phyloP scores from a whole-genome alignment of 1,140 invertebrate species.

The Cephus cinctus region DNA sequence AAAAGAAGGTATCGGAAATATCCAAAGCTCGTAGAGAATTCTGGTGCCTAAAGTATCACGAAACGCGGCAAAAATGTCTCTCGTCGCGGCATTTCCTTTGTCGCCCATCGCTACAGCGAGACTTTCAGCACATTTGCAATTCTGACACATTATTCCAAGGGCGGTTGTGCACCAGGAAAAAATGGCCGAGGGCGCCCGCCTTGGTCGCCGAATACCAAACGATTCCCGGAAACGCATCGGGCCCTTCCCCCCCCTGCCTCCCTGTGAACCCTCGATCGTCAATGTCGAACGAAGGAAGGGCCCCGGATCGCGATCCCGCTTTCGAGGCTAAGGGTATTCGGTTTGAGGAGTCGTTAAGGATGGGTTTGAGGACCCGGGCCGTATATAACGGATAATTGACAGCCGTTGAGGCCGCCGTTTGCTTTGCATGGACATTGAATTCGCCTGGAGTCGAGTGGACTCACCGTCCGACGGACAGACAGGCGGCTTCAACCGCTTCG shows the following conservation, averaged over 20 bases:
- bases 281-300: conserved; percentile 6
- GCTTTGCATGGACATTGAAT: conserved; percentile 54
- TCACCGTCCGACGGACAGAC: too few relatives aligned
- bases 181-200: too few relatives aligned
- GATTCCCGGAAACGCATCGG: neutral
- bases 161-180: too few relatives aligned
- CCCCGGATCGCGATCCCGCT: neutral
- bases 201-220: conserved; percentile 1
- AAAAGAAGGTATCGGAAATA: neutral
- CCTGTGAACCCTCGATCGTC: too few relatives aligned
- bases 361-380: conserved; percentile 45
- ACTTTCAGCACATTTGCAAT: conserved; percentile 32
- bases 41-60: too few relatives aligned
- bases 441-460: conserved; percentile 28
- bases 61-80: neutral
- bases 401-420: conserved; percentile 45
- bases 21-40: too few relatives aligned
- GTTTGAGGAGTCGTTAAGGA: conserved; percentile 43
- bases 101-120: too few relatives aligned
- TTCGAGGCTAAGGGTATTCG: conserved; percentile 18
- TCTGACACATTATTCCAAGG: conserved; percentile 33
- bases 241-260: too few relatives aligned
- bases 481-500: too few relatives aligned
- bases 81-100: neutral
- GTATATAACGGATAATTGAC: conserved; percentile 56